Base-by-base conservation (phyloP, 1,140 invertebrate species). In the Lepeophtheirus salmonis region DNA sequence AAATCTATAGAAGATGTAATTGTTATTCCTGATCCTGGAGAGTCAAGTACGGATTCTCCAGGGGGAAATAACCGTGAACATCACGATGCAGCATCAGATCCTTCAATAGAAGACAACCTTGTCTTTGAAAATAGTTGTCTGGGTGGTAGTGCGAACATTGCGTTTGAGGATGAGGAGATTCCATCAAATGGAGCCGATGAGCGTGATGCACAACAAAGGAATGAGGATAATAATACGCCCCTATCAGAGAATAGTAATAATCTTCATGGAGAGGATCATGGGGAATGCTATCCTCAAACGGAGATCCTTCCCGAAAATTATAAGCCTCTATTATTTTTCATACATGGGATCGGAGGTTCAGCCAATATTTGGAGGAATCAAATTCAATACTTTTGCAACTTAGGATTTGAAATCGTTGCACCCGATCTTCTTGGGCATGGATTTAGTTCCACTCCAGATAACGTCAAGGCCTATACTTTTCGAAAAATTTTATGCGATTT, bases 401-500 rank as follows among this genome's bases (percentile, higher is more conserved):
- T 74, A 57, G 81, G 80, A 0, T 81, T 78, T 70, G 80, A 83
- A 65, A 77, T 82, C 53, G 70, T 83, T 48, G 81, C 80, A 0
- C 78, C 80, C 2, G 82, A 85, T 67, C 71, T 84, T 66, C 70
- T 85, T 18, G 82, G 82, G 1, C 82, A 85, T 69, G 83, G 82
- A 1, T 74, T 79, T 62, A 83, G 81, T 64, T 77, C 76, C 50
- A 75, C 79, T 17, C 80, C 82, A 10, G 68, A 74, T 63, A 71
- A 76, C 26, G 64, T 70, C 3, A 72, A 69, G 26, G 75, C 77
- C 54, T 85, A 84, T 68, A 75, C 74, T 21, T 84, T 85, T 66
- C 69, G 73, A 52, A 78, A 78, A 64, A 71, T 84, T 22, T 68
- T 80, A 17, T 71, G 74, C 51, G 79, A 84, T 67, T 63, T 80